A percentile compares a stretch with the other conserved stretches of the same genome.
Evolutionary conservation across 2,113 vertebrate species (phyloP).

Genomic region (Stictonetta naevosa): DNA sequence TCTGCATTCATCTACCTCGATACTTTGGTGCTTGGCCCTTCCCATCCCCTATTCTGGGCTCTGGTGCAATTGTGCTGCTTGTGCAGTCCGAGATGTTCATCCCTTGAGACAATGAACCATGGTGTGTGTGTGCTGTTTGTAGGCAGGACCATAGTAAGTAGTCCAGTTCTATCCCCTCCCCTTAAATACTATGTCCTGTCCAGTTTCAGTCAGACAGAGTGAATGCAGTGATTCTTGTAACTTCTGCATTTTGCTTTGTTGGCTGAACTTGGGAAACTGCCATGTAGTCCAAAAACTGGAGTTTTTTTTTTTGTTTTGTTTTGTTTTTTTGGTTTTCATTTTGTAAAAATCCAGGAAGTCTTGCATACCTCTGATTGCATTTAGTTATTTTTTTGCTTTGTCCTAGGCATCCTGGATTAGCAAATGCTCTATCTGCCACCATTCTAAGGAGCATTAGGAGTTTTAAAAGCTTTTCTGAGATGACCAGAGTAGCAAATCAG

Average conservation of each 20-base stretch:
- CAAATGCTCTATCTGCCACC: not conserved
- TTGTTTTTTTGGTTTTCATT: not conserved
- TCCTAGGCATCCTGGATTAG: not conserved
- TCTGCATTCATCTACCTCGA: not conserved
- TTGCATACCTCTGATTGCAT: not conserved
- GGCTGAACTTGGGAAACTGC: not conserved
- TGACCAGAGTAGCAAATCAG: not conserved
- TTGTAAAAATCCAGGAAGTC: not conserved
- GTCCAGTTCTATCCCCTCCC: not conserved
- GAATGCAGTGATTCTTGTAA: not conserved
- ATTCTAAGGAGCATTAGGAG: not conserved
- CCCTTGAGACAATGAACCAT: accelerated
- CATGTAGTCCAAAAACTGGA: not conserved
- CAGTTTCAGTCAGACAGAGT: not conserved
- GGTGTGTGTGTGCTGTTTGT: accelerated
- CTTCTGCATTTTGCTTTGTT: not conserved
- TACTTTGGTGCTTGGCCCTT: not conserved
- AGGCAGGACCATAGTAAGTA: not conserved
- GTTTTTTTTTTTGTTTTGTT: not conserved
- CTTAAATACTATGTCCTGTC: accelerated
- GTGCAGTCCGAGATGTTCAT: not conserved
- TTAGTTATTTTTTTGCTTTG: not conserved
- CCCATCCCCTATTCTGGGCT: not conserved
- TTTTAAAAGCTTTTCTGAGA: conserved; percentile 3
- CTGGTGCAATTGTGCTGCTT: not conserved